A percentile compares a stretch with the other conserved stretches of the same genome.
Conservation (phyloP, 2,113 vertebrate species). For the Rhea pennata region DNA sequence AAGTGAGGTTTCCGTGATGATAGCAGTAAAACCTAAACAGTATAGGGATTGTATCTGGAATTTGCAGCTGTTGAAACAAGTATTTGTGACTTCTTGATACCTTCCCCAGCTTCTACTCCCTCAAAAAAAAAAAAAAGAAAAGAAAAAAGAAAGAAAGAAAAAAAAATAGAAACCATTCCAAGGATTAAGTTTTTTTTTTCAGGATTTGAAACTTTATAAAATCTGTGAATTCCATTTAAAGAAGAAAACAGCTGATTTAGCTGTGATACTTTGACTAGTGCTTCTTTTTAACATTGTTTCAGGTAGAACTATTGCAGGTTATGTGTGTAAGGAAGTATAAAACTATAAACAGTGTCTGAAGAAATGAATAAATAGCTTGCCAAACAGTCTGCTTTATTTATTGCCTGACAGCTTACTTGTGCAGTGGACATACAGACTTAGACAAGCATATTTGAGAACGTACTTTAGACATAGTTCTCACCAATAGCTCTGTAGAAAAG, state of each 20-base stretch:
- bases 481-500: conserved; percentile 60
- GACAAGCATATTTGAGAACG: conserved; percentile 66
- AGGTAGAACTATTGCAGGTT: neutral
- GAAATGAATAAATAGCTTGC: conserved; percentile 41
- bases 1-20: neutral
- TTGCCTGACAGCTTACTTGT: conserved; percentile 39
- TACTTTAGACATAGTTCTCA: conserved; percentile 69
- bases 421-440: conserved; percentile 52
- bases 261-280: neutral
- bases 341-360: conserved; percentile 3
- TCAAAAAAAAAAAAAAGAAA: neutral
- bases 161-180: neutral
- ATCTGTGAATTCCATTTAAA: neutral
- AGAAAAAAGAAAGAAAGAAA: neutral
- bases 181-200: neutral
- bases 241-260: neutral
- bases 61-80: neutral
- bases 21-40: neutral
- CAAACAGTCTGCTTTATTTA: conserved; percentile 59
- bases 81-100: neutral
- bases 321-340: neutral
- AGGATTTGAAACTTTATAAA: neutral
- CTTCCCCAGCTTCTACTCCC: neutral
- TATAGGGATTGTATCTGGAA: neutral
- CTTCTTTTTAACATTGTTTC: neutral